Evolutionary conservation across 1,140 invertebrate genomes (phyloP).

Genomic region (Drosophila obscura): DNA sequence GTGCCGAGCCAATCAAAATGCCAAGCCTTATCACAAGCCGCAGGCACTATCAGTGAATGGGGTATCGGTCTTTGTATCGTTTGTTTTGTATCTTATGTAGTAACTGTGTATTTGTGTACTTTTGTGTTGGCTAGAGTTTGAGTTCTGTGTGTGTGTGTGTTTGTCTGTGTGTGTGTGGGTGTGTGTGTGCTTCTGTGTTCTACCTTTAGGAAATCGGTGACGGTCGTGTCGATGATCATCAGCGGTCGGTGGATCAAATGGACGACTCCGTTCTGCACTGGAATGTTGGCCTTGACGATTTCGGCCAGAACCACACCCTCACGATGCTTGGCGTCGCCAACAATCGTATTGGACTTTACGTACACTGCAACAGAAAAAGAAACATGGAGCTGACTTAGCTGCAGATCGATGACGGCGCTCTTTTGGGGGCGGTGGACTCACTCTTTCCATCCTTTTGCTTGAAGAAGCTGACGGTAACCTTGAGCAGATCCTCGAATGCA

Average conservation of each 20-base stretch:
- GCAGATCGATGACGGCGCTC: neutral
- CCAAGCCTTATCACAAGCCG: constrained; percentile 61
- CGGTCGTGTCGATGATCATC: constrained; percentile 94
- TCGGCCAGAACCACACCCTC: constrained; percentile 93
- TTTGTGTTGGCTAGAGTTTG: constrained; percentile 19
- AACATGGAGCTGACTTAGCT: neutral
- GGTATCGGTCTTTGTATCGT: constrained; percentile 7
- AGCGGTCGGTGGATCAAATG: constrained; percentile 95
- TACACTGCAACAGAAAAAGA: constrained; percentile 87
- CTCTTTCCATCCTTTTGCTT: constrained; percentile 87
- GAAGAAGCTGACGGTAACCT: constrained; percentile 91
- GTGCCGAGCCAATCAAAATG: constrained; percentile 67
- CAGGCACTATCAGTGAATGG: constrained; percentile 48
- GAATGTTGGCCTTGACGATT: constrained; percentile 95
- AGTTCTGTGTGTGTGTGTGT: constrained; percentile 5
- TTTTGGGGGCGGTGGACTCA: constrained; percentile 68
- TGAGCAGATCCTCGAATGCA: constrained; percentile 92
- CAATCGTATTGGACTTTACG: constrained; percentile 93
- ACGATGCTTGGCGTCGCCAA: constrained; percentile 90
- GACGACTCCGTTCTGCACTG: constrained; percentile 95
- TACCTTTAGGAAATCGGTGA: constrained; percentile 94
- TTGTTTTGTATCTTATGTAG: neutral
- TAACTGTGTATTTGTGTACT: constrained; percentile 23
- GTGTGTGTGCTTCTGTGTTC: constrained; percentile 13
- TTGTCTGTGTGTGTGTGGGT: constrained; percentile 20